Evolutionary conservation across 1,140 invertebrate species (phyloP).

Genomic region (Drosophila rhopaloa): DNA sequence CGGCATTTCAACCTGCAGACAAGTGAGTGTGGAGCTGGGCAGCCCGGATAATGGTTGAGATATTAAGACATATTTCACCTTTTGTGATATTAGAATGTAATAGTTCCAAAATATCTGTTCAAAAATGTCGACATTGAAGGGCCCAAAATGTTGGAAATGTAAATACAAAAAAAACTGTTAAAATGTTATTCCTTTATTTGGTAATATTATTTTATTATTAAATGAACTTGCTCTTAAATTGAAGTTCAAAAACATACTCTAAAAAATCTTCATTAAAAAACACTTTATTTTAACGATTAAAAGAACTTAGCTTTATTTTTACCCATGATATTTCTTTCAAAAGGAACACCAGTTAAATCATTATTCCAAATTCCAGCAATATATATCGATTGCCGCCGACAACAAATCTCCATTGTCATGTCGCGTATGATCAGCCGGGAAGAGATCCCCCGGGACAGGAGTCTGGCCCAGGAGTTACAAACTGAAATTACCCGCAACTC

Average conservation of each 20-base stretch:
- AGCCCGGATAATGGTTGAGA: constrained; percentile 13
- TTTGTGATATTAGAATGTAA: constrained; percentile 12
- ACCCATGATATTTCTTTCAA: not conserved
- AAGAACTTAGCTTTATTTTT: too few relatives aligned
- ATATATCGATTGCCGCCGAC: not conserved
- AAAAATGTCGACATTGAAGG: not conserved
- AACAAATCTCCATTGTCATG: constrained; percentile 17
- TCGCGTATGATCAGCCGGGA: not conserved
- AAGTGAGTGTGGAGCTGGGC: constrained; percentile 12
- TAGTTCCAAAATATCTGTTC: not conserved
- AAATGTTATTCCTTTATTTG: too few relatives aligned
- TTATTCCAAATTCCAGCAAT: constrained; percentile 18
- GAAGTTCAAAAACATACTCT: too few relatives aligned
- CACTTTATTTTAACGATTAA: too few relatives aligned
- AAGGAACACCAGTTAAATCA: not conserved
- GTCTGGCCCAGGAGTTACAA: constrained; percentile 17
- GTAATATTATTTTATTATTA: too few relatives aligned
- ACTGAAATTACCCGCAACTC: constrained; percentile 47
- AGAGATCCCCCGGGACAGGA: constrained; percentile 26
- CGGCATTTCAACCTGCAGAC: constrained; percentile 37
- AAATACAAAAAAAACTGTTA: too few relatives aligned
- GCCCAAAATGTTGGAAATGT: too few relatives aligned
- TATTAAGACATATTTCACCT: not conserved
- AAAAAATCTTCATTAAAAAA: too few relatives aligned
- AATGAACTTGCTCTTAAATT: too few relatives aligned